Conservation (phyloP, 2,888 invertebrate genomes). For the Odontocolon sp. region DNA sequence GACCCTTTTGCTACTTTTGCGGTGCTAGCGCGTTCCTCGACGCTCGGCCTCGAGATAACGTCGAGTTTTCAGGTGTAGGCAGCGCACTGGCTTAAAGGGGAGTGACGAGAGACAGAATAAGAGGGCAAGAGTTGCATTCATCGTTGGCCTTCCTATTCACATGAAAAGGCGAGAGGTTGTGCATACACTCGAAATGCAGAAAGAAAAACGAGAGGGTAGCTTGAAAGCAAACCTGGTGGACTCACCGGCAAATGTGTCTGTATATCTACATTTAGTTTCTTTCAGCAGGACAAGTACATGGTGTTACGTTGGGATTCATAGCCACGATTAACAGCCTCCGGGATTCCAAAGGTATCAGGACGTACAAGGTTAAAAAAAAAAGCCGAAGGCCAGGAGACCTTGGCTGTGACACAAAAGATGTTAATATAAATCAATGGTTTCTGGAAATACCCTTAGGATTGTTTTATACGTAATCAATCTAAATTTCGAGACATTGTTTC, state of each 20-base stretch:
- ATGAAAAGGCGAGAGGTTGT: constrained; percentile 37
- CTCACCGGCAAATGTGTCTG: not conserved
- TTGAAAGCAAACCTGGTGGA: constrained; percentile 20
- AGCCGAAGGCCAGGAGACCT: constrained; percentile 32
- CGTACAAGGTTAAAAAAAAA: too few species aligned
- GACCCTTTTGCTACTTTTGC: constrained; percentile 14
- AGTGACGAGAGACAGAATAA: constrained; percentile 11
- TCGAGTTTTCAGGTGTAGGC: constrained; percentile 24
- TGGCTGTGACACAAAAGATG: not conserved
- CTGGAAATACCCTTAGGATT: not conserved
- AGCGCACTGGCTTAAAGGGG: constrained; percentile 37
- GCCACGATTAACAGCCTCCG: not conserved
- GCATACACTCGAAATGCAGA: constrained; percentile 29
- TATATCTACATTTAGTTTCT: not conserved
- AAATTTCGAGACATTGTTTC: not conserved
- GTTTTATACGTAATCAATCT: not conserved
- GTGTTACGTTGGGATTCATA: not conserved
- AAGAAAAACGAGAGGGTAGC: constrained; percentile 9
- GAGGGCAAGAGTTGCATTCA: constrained; percentile 41
- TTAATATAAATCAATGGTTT: not conserved
- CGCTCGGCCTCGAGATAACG: constrained; percentile 42
- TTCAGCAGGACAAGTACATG: not conserved
- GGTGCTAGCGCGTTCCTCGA: constrained; percentile 26
- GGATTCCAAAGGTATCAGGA: constrained; percentile 3
- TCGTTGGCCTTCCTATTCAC: constrained; percentile 31